Evolutionary conservation across 2,113 vertebrate genomes (phyloP), one percentile per base, ranked within the genome.

Genomic region (Chamaea fasciata): DNA sequence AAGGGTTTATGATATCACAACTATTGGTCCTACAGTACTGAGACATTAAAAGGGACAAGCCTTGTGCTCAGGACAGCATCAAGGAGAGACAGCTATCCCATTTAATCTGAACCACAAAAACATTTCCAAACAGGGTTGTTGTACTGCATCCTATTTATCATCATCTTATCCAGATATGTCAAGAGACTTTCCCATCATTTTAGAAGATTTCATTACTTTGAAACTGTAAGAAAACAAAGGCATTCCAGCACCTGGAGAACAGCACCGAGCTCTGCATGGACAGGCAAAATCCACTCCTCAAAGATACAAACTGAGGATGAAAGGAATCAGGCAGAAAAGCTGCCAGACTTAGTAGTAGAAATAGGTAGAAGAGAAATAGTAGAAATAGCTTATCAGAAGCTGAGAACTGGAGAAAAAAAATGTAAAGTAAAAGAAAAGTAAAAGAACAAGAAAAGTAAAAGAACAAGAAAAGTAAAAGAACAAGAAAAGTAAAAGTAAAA

Each of bases 351-450:
- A n/a, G 20, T 11, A 57, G 27, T 0, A 56, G n/a, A 92, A 89
- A 78, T 2, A 55, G 22, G 35, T 2, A n/a, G n/a, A n/a, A n/a
- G n/a, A n/a, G n/a, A n/a, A n/a, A n/a, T 11, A 57, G 27, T 0
- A 56, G n/a, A 92, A 89, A 78, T 2, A 55, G 22, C 60, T 77
- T 46, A 79, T 63, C 73, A 78, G 52, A 92, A 87, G 47, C 35
- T 4, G 2, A 37, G 49, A 79, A 69, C 7, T 11, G 2, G 6
- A 59, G 10, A 57, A 28, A 63, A 49, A n/a, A n/a, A 47, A 46
- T 73, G 33, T 15, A 7, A 30, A 65, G 31, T 24, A n/a, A 53
- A 28, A 52, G 41, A 6, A 41, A 14, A 41, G 41, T 14, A 15
- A 41, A 41, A n/a, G n/a, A n/a, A n/a, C n/a, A n/a, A n/a, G n/a